These are phyloP conservation scores for Tylochromis polylepis DNA, from an alignment of 2,113 vertebrate genomes.

Conservation along the genomic window DNA sequence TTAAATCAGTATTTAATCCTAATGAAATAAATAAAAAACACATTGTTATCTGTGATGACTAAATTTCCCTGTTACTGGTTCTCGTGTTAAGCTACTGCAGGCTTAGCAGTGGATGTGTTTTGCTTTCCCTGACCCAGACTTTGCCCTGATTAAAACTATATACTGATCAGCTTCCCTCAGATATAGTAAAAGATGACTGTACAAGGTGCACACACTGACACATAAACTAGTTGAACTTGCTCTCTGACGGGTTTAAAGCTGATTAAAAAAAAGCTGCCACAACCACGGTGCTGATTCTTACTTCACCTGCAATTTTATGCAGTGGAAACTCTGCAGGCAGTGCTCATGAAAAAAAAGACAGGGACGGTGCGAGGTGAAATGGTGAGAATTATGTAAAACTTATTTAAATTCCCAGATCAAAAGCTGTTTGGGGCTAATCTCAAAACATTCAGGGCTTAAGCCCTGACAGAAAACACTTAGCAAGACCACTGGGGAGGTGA, in stretches of 20 bases:
- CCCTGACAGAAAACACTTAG: slow-evolving; percentile 34
- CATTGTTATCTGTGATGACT: background rate
- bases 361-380: background rate
- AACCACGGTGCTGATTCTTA: background rate
- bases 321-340: background rate
- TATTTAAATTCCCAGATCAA: slow-evolving; percentile 34
- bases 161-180: background rate
- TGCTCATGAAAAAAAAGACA: background rate
- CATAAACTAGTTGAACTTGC: background rate
- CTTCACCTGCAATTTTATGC: background rate
- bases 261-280: background rate
- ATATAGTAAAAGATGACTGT: background rate
- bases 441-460: slow-evolving; percentile 19
- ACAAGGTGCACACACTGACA: background rate
- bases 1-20: background rate
- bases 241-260: background rate
- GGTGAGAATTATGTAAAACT: slow-evolving; percentile 31
- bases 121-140: background rate
- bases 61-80: background rate
- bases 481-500: slow-evolving; percentile 19
- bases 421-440: slow-evolving; percentile 34
- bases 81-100: background rate
- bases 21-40: background rate
- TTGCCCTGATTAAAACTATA: background rate
- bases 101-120: background rate